Base-by-base conservation (phyloP, 2,888 invertebrate genomes). In the Hirtodrosophila cameraria region DNA sequence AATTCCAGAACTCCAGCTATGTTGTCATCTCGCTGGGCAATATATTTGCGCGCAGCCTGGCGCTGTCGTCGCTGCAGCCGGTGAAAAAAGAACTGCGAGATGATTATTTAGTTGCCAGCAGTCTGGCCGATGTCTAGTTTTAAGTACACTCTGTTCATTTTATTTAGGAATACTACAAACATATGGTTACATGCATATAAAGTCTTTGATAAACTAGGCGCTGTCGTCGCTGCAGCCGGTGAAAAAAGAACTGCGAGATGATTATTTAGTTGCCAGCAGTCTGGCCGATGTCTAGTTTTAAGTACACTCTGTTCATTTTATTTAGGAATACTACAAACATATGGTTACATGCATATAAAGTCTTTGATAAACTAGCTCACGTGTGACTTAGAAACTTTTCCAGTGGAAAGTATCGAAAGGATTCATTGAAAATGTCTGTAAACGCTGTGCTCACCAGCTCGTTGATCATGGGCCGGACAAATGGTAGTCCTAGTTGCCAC, bases 391-490 rank as follows among this genome's bases (percentile, higher is more conserved):
- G 93, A 68, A 95, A 92, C 64, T 93, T 91, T 1, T 94, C 92
- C 36, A 96, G 90, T 0, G 96, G 95, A 89, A 96, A 96, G 88
- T 94, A 91, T 66, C 92, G 92, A 88, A 96, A 96, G 45, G 95
- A 94, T 54, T 93, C 93, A 82, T 94, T 95, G 90, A 96, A 95
- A 71, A 96, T 96, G 63, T 96, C 94, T 0, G 96, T 96, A 89
- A 96, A 96, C 4, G 95, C 96, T 0, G 94, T 94, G 88, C 95
- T 95, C 64, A 96, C 96, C 60, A 96, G 92, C 88, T 96, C 96
- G 90, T 96, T 96, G 83, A 96, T 95, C 43, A 96, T 91, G 0
- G 96, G 95, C 62, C 94, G 92, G 48, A 96, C 92, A 31, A 96
- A 91, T 1, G 94, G 93, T 84, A 96, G 94, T 23, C 96, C 96